A percentile compares a stretch with the other conserved stretches of the same genome.
Conservation (phyloP, 2,113 vertebrate genomes). For the Eidolon helvum region DNA sequence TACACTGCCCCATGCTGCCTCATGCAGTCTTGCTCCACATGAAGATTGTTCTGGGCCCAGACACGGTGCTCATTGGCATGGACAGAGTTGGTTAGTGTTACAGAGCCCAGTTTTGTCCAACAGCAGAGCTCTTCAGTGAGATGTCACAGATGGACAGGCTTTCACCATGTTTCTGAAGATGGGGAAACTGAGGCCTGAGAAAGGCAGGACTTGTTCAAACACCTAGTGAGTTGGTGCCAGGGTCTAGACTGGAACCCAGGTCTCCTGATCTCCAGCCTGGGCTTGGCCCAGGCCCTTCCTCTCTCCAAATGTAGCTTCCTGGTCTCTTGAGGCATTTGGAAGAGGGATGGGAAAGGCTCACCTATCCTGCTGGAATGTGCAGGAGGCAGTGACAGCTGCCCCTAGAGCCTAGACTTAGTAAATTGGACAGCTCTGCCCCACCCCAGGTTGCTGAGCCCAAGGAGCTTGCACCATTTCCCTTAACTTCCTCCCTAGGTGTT, state of each 20-base stretch:
- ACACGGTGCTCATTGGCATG: background rate
- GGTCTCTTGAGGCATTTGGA: background rate
- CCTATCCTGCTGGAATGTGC: background rate
- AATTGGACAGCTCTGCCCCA: background rate
- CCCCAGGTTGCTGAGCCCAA: background rate
- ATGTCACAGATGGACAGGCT: background rate
- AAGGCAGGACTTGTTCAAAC: background rate
- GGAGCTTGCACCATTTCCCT: background rate
- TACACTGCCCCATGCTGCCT: background rate
- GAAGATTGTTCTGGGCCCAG: background rate
- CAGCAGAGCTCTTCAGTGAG: background rate
- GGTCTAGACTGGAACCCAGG: background rate
- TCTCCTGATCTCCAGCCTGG: background rate
- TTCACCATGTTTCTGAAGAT: background rate
- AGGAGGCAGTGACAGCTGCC: background rate
- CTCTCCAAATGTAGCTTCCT: background rate
- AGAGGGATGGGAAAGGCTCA: background rate
- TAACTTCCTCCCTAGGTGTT: background rate
- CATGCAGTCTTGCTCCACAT: accelerated
- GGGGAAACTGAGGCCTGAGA: constrained; percentile 12
- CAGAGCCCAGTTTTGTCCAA: background rate
- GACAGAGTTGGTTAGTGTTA: background rate
- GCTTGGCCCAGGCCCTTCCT: background rate
- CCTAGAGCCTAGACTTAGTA: background rate
- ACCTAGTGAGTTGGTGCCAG: background rate